Evolutionary conservation across 2,113 vertebrate genomes (phyloP).

Genomic region (Phalacrocorax carbo): DNA sequence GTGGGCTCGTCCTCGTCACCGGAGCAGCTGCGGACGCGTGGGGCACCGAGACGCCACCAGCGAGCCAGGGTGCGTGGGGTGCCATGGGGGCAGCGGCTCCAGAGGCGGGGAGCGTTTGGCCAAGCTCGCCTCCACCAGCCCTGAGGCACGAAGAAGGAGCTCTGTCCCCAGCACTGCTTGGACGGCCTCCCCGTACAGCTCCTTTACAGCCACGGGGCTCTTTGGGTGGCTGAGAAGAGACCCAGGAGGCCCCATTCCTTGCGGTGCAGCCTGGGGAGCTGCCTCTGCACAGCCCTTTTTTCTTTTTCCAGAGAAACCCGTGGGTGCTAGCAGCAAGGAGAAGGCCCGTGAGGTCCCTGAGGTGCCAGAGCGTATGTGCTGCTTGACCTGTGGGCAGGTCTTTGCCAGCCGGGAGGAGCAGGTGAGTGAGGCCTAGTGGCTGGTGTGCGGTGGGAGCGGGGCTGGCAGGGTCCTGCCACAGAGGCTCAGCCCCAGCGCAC

Average conservation of each 20-base stretch:
- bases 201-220: accelerated
- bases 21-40: background rate
- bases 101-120: no score
- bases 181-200: background rate
- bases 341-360: slow-evolving; percentile 6
- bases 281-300: background rate
- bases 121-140: accelerated
- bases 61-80: background rate
- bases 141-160: background rate
- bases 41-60: background rate
- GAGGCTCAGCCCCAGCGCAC: background rate
- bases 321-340: background rate
- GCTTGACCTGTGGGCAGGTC: slow-evolving; percentile 81
- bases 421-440: slow-evolving; percentile 63
- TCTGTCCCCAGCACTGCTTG: background rate
- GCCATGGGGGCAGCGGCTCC: background rate
- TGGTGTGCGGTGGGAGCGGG: accelerated
- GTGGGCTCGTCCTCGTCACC: slow-evolving; percentile 11
- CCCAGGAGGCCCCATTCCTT: accelerated
- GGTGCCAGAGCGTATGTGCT: slow-evolving; percentile 79
- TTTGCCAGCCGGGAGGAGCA: slow-evolving; percentile 90
- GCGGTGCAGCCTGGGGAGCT: background rate
- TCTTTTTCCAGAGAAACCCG: background rate
- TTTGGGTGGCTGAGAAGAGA: background rate
- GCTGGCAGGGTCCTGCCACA: background rate